These are phyloP conservation scores for Eupeodes corollae DNA, from an alignment of 1,140 invertebrate genomes.

Conservation along the genomic window DNA sequence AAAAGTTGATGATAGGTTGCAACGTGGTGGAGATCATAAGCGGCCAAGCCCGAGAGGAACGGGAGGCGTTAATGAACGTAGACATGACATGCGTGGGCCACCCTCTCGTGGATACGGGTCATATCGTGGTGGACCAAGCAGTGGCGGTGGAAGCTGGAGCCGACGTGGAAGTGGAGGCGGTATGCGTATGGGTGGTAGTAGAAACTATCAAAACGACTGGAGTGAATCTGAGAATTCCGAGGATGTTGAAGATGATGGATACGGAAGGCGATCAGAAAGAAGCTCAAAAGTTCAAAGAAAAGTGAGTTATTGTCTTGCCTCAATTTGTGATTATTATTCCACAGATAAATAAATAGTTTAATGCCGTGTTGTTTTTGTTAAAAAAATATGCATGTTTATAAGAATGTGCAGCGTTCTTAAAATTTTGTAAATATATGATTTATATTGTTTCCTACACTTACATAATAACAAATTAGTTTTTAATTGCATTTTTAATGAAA, in stretches of 20 bases:
- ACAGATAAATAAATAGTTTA: too few species aligned
- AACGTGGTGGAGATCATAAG: conserved; percentile 15
- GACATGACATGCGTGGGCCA: conserved; percentile 21
- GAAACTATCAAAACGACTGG: conserved; percentile 11
- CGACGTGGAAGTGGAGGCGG: conserved; percentile 11
- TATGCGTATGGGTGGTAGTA: conserved; percentile 19
- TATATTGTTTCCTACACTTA: too few species aligned
- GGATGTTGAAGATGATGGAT: conserved; percentile 25
- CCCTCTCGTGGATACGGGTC: conserved; percentile 34
- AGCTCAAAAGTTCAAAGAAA: conserved; percentile 20
- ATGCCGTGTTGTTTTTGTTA: too few species aligned
- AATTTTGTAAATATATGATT: too few species aligned
- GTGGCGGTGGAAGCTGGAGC: conserved; percentile 22
- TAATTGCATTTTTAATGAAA: too few species aligned
- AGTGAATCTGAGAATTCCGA: conserved; percentile 29
- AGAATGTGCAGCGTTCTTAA: too few species aligned
- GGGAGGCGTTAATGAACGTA: conserved; percentile 20
- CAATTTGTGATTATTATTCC: too few species aligned
- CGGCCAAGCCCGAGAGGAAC: conserved; percentile 31
- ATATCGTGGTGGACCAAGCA: conserved; percentile 22
- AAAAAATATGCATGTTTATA: too few species aligned
- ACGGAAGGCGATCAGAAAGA: conserved; percentile 14
- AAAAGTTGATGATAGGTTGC: conserved; percentile 1
- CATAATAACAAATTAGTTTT: too few species aligned
- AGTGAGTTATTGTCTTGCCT: conserved; percentile 6